Evolutionary conservation across 2,113 vertebrate genomes (phyloP).

Genomic region (Rhinolophus sinicus): DNA sequence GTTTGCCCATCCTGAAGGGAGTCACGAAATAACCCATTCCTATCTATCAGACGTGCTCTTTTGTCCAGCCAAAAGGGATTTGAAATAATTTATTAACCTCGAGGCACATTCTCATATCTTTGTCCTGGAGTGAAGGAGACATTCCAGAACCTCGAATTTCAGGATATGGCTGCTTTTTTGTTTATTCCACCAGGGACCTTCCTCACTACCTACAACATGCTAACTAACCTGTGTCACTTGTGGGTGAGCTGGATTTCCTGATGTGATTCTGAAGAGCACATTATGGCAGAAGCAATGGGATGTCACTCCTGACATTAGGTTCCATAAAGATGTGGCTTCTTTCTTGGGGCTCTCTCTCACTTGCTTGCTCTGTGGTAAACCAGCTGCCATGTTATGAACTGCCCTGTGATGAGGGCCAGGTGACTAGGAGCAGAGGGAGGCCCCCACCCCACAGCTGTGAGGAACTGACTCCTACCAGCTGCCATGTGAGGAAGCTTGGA

Average conservation of each 20-base stretch:
- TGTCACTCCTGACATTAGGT: background rate
- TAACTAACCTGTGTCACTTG: too few species aligned
- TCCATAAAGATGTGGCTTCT: background rate
- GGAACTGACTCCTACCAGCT: background rate
- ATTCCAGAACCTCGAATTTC: too few species aligned
- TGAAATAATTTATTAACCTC: too few species aligned
- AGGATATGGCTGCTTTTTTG: too few species aligned
- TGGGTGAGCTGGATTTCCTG: background rate
- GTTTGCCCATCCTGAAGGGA: too few species aligned
- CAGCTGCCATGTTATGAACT: background rate
- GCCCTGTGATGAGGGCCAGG: fast-evolving
- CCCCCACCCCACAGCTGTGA: background rate
- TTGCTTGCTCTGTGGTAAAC: background rate
- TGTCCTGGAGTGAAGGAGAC: too few species aligned
- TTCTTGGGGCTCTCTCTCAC: background rate
- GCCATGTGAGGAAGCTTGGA: background rate
- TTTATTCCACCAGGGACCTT: too few species aligned
- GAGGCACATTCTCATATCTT: too few species aligned
- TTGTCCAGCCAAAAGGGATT: too few species aligned
- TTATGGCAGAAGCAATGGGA: background rate
- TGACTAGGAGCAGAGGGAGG: background rate
- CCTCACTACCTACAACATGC: too few species aligned
- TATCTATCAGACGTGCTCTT: too few species aligned
- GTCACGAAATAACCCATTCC: too few species aligned
- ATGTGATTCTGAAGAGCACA: background rate